Base-by-base conservation (phyloP, 2,113 vertebrate species). In the Pongo pygmaeus region DNA sequence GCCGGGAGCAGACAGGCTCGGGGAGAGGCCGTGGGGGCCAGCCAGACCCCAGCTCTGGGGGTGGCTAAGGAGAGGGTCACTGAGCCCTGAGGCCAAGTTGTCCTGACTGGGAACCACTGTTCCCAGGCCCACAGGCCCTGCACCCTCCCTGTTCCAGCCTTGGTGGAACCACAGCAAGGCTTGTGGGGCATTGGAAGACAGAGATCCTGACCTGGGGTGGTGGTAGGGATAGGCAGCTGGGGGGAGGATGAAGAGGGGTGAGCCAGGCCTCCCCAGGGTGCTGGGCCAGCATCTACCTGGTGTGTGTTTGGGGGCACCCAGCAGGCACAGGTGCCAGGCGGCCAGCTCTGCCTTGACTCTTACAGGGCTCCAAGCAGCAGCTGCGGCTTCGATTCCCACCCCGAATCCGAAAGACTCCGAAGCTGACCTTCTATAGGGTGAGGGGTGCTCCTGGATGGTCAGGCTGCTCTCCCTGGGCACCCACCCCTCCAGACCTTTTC, bases 361-460 rank as follows among this genome's bases (percentile, higher is more conserved):
- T 0, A 0, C 86, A 98, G 98, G 92, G 32, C 12, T 17, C 69
- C 16, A 18, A 52, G 86, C 79, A 87, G 79, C 59, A 84, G 32
- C 48, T 2, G 5, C 59, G 0, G 25, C 50, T n/a, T 2, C 77
- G 0, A 20, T 0, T 25, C 8, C 1, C 10, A 0, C 74, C 97
- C 43, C 69, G 20, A 13, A 97, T 96, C 35, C 30, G 0, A 5
- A 96, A 64, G 92, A 81, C 43, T 2, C 64, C 94, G 2, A 92
- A 92, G 81, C 87, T 98, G 97, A 96, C 95, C 84, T 97, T 97
- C 93, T 98, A 92, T 74, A 89, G 4, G 91, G 98, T 98, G 55
- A 95, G 96, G 32, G 27, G 30, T 7, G 2, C 46, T 27, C 74
- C 61, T 25, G 79, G 4, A 23, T 2, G 1, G 46, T 17, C 35